These are phyloP conservation scores for Salvelinus alpinus DNA, from an alignment of 2,113 vertebrate species.

Conservation along the genomic window DNA sequence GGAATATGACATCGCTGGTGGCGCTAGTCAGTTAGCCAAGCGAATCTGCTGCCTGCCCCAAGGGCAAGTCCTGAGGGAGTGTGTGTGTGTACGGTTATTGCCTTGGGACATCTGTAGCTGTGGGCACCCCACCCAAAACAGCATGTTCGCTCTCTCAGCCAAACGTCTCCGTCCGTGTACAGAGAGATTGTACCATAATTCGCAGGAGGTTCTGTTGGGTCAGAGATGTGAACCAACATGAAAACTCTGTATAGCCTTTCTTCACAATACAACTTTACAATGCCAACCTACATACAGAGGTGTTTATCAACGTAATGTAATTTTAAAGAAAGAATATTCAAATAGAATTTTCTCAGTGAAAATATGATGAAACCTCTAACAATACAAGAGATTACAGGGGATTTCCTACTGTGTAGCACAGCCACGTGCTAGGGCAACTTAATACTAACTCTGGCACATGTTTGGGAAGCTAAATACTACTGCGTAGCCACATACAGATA, in stretches of 20 bases:
- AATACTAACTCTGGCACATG: too few species aligned
- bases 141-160: not conserved
- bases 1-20: not conserved
- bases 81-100: not conserved
- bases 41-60: conserved; percentile 35
- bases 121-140: too few species aligned
- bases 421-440: conserved; percentile 38
- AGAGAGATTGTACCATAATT: conserved; percentile 4
- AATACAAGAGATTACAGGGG: conserved; percentile 62
- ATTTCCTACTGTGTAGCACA: conserved; percentile 50
- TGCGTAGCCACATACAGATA: not conserved
- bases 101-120: too few species aligned
- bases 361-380: conserved; percentile 29
- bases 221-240: too few species aligned
- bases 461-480: conserved; percentile 17
- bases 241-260: not conserved
- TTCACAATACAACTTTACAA: not conserved
- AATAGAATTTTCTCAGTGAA: conserved; percentile 35
- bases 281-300: not conserved
- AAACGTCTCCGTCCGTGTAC: conserved; percentile 45
- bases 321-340: conserved; percentile 32
- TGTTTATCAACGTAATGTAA: conserved; percentile 11
- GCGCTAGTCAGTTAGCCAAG: conserved; percentile 20
- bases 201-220: too few species aligned
- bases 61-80: conserved; percentile 21